Conservation (phyloP, 2,888 invertebrate species). For the Drosophila meridiana region DNA sequence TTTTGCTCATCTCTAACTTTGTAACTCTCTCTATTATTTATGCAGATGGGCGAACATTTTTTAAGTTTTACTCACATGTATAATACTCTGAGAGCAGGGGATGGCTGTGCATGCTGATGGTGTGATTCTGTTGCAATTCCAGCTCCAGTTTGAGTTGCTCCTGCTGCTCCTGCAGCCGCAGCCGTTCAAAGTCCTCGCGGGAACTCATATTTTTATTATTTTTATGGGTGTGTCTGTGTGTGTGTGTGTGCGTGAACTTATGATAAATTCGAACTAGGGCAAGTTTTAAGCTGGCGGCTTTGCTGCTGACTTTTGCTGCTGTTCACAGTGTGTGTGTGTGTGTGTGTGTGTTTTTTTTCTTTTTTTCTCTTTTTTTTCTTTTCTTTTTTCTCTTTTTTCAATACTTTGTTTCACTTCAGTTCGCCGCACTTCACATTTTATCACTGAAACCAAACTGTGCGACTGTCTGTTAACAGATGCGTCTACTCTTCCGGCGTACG, state of each 20-base stretch:
- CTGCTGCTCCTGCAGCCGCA: slow-evolving; percentile 35
- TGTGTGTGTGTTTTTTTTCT: too few species aligned
- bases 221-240: slow-evolving; percentile 11
- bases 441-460: slow-evolving; percentile 31
- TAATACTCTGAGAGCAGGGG: slow-evolving; percentile 81
- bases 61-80: slow-evolving; percentile 67
- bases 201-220: slow-evolving; percentile 40
- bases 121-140: slow-evolving; percentile 44
- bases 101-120: slow-evolving; percentile 57
- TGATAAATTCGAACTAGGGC: slow-evolving; percentile 58
- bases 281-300: slow-evolving; percentile 47
- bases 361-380: background rate
- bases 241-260: slow-evolving; percentile 18
- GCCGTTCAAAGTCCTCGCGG: slow-evolving; percentile 43
- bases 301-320: slow-evolving; percentile 15
- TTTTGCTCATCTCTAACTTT: background rate
- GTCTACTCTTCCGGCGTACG: slow-evolving; percentile 13
- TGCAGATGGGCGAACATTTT: background rate
- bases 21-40: background rate
- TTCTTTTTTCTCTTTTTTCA: background rate
- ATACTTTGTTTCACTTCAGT: slow-evolving; percentile 39
- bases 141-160: slow-evolving; percentile 36
- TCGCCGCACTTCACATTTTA: slow-evolving; percentile 57
- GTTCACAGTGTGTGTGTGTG: slow-evolving; percentile 10
- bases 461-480: slow-evolving; percentile 25